Conservation (phyloP, 2,113 vertebrate species). For the Austrofundulus limnaeus region DNA sequence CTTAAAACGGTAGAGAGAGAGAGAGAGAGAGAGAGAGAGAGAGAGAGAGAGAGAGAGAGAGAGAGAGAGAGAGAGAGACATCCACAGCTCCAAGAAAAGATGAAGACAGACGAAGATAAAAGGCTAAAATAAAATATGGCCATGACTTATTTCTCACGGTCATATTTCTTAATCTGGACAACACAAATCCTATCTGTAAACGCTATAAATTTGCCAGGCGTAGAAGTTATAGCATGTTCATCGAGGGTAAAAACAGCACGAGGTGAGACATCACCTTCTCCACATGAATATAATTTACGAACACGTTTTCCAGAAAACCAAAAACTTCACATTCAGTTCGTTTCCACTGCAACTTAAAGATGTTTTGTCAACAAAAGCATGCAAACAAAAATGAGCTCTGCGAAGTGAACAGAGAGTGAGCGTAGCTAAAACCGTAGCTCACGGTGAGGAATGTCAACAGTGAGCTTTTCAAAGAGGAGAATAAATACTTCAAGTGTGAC, state of each 20-base stretch:
- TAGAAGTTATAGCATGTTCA: conserved; percentile 25
- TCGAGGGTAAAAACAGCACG: conserved; percentile 24
- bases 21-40: too few species aligned
- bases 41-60: neutral
- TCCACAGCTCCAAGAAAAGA: neutral
- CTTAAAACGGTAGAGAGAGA: conserved; percentile 33
- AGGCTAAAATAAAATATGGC: conserved; percentile 45
- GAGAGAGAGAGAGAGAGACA: neutral
- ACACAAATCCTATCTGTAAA: conserved; percentile 33
- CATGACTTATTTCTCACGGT: conserved; percentile 52
- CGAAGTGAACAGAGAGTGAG: conserved; percentile 27
- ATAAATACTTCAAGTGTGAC: conserved; percentile 66
- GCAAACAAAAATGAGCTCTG: conserved; percentile 41
- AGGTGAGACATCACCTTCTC: conserved; percentile 24
- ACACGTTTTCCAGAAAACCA: conserved; percentile 34
- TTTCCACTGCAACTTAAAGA: conserved; percentile 22
- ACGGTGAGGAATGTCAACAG: conserved; percentile 49
- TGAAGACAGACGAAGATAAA: conserved; percentile 20
- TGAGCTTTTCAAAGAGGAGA: conserved; percentile 53
- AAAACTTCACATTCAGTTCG: conserved; percentile 32
- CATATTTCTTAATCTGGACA: conserved; percentile 47
- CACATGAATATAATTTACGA: conserved; percentile 24
- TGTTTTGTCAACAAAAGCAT: conserved; percentile 45
- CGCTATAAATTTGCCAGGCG: conserved; percentile 44
- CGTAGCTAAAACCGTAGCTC: conserved; percentile 58